These are phyloP conservation scores for Papilio polytes DNA, from an alignment of 1,140 invertebrate genomes.

Conservation along the genomic window DNA sequence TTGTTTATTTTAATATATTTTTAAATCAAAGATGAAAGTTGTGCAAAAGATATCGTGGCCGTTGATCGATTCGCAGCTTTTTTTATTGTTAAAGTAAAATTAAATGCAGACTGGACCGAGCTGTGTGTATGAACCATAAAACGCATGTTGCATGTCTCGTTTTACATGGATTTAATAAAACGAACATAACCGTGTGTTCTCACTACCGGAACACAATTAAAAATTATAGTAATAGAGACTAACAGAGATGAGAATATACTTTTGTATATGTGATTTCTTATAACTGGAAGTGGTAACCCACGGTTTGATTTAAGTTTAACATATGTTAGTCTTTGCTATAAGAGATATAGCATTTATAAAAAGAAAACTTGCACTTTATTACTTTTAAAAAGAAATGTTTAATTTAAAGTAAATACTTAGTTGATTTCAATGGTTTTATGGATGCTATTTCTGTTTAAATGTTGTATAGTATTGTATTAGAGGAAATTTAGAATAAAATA, in stretches of 20 bases:
- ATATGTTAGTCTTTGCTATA: neutral
- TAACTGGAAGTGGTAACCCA: neutral
- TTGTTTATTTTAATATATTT: constrained; percentile 1
- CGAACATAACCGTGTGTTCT: neutral
- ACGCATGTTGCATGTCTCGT: neutral
- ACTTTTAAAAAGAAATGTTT: neutral
- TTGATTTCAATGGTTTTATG: neutral
- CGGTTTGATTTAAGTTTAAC: neutral
- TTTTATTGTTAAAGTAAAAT: neutral
- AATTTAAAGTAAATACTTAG: neutral
- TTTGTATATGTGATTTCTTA: neutral
- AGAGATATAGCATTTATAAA: neutral
- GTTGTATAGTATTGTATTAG: neutral
- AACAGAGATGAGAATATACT: too few relatives aligned
- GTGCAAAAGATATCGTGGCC: constrained; percentile 21
- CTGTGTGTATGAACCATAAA: neutral
- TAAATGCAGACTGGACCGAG: neutral
- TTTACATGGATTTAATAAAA: neutral
- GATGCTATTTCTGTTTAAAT: neutral
- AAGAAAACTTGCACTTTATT: neutral
- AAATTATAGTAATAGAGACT: neutral
- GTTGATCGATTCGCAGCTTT: constrained; percentile 34
- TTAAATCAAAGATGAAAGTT: constrained; percentile 23
- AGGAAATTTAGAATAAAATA: neutral
- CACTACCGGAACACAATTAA: neutral